A percentile compares a stretch with the other conserved stretches of the same genome.
Conservation (phyloP, 2,113 vertebrate genomes). For the Brevimyrus niger region DNA sequence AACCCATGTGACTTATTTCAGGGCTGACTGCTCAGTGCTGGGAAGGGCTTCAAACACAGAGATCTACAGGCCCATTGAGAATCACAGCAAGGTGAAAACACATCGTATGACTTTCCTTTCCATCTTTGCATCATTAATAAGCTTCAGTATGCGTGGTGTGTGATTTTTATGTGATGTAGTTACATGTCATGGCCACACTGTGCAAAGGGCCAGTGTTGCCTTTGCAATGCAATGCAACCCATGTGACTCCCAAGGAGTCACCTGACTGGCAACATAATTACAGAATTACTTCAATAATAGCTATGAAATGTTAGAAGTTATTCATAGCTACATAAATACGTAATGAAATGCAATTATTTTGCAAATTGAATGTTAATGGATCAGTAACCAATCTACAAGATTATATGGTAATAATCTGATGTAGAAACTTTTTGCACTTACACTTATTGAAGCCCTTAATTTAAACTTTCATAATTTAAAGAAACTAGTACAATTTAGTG, state of each 20-base stretch:
- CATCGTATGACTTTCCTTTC: background rate
- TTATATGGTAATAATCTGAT: background rate
- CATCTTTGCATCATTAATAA: background rate
- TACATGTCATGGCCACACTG: too few species aligned
- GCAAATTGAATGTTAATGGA: background rate
- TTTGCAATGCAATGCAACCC: too few species aligned
- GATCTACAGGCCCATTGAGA: slow-evolving; percentile 69
- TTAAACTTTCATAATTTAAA: background rate
- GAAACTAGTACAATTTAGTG: background rate
- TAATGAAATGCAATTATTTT: background rate
- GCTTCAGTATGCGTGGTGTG: background rate
- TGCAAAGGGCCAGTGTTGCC: too few species aligned
- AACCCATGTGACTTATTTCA: slow-evolving; percentile 38
- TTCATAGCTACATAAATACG: background rate
- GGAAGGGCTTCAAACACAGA: slow-evolving; percentile 73
- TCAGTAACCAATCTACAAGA: background rate
- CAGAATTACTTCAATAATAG: background rate
- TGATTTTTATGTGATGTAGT: too few species aligned
- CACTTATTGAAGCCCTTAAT: background rate
- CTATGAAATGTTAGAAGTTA: background rate
- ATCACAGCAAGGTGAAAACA: slow-evolving; percentile 66
- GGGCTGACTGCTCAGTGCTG: slow-evolving; percentile 66
- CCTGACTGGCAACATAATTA: background rate
- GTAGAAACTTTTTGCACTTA: background rate
- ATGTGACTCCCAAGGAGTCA: too few species aligned